Conservation (phyloP, 2,797 vertebrate genomes). For the Hydrophis major region DNA sequence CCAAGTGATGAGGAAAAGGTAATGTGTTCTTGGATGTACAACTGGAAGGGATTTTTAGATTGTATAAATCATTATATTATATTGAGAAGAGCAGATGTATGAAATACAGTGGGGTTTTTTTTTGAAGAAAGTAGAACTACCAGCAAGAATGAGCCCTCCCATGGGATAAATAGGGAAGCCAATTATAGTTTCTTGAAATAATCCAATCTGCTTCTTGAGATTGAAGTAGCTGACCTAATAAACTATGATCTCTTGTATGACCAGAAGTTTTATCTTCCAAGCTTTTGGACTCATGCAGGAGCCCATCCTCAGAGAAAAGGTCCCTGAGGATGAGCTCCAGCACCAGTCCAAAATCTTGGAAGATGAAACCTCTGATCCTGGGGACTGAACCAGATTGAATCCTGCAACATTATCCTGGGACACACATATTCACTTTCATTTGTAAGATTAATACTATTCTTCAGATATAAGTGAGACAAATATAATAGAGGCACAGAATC, state of each 20-base stretch:
- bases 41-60: neutral
- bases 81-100: neutral
- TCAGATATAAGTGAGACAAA: too few relatives aligned
- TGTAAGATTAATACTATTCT: too few relatives aligned
- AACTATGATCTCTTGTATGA: neutral
- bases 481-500: too few relatives aligned
- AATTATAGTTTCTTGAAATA: neutral
- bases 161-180: neutral
- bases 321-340: too few relatives aligned
- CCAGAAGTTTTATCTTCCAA: too few relatives aligned
- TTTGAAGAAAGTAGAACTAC: neutral
- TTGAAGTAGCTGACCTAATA: neutral
- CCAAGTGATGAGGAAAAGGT: constrained; percentile 31
- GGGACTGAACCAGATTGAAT: too few relatives aligned
- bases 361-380: too few relatives aligned
- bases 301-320: too few relatives aligned
- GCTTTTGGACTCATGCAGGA: too few relatives aligned
- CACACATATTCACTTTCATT: too few relatives aligned
- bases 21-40: neutral
- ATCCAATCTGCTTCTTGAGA: neutral
- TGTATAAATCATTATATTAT: neutral
- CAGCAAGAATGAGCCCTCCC: neutral
- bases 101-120: neutral
- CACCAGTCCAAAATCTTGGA: too few relatives aligned
- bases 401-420: too few relatives aligned